A percentile compares a stretch with the other conserved stretches of the same genome.
These are phyloP conservation scores for Podarcis siculus DNA, from an alignment of 2,797 vertebrate genomes.

Conservation along the genomic window DNA sequence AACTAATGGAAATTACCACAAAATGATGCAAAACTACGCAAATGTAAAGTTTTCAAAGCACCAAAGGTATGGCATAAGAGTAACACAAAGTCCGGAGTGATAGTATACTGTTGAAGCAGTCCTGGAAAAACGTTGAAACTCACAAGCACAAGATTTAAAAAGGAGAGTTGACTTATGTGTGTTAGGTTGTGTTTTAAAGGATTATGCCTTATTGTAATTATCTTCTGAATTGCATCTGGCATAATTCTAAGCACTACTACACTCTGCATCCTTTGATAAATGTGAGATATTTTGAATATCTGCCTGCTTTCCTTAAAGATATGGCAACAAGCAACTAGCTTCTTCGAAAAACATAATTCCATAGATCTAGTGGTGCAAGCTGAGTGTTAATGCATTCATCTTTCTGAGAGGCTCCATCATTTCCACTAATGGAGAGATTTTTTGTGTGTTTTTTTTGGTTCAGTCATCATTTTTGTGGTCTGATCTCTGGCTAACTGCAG, in stretches of 20 bases:
- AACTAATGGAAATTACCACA: neutral
- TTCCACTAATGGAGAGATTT: slow-evolving; percentile 60
- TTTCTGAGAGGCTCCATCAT: slow-evolving; percentile 50
- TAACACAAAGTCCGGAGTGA: neutral
- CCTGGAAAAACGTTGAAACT: neutral
- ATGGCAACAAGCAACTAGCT: neutral
- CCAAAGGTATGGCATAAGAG: neutral
- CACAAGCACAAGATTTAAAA: neutral
- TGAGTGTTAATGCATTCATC: slow-evolving; percentile 36
- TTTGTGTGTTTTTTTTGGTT: slow-evolving; percentile 54
- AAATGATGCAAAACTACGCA: too few species aligned
- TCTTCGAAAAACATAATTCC: neutral
- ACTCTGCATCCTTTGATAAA: neutral
- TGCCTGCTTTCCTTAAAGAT: neutral
- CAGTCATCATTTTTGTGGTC: slow-evolving; percentile 61
- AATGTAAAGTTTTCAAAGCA: neutral
- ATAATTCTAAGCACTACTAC: neutral
- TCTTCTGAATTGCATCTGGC: neutral
- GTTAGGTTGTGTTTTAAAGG: neutral
- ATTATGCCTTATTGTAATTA: neutral
- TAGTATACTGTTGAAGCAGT: neutral
- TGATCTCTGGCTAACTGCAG: slow-evolving; percentile 39
- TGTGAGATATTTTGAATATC: neutral
- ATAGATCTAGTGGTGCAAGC: neutral
- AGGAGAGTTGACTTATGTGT: neutral